phyloP scores from a whole-genome alignment of 2,888 invertebrate species.

The Cyaniris semiargus region DNA sequence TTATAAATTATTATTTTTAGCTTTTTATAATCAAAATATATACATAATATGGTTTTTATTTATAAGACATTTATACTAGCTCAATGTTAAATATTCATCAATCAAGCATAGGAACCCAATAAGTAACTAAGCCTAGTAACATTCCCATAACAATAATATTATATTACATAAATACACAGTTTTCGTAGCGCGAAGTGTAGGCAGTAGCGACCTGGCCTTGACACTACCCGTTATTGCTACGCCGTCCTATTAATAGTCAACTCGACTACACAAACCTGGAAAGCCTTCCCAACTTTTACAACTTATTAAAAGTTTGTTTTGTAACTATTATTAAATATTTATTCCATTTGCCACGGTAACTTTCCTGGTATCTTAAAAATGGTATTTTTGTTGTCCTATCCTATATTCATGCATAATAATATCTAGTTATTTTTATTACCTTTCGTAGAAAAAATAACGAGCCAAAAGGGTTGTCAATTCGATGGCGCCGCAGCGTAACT shows the following conservation, averaged over 20 bases:
- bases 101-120: background rate
- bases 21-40: too few relatives aligned
- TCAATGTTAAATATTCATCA: too few relatives aligned
- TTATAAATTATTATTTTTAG: too few relatives aligned
- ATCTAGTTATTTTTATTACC: too few relatives aligned
- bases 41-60: too few relatives aligned
- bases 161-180: background rate
- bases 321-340: background rate
- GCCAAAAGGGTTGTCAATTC: background rate
- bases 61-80: too few relatives aligned
- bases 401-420: too few relatives aligned
- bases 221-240: slow-evolving; percentile 25
- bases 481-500: background rate
- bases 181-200: background rate
- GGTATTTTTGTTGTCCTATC: too few relatives aligned
- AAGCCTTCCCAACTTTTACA: background rate
- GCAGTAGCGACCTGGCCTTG: slow-evolving; percentile 15
- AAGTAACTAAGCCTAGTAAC: background rate
- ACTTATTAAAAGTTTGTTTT: background rate
- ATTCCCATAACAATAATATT: background rate
- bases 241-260: slow-evolving; percentile 21
- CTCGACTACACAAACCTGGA: slow-evolving; percentile 4
- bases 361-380: background rate
- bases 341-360: background rate
- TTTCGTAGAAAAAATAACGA: too few relatives aligned